Percentiles rank a stretch among this genome's conserved stretches.
Conservation (phyloP, 2,888 invertebrate species). For the Caenorhabditis sulstoni region DNA sequence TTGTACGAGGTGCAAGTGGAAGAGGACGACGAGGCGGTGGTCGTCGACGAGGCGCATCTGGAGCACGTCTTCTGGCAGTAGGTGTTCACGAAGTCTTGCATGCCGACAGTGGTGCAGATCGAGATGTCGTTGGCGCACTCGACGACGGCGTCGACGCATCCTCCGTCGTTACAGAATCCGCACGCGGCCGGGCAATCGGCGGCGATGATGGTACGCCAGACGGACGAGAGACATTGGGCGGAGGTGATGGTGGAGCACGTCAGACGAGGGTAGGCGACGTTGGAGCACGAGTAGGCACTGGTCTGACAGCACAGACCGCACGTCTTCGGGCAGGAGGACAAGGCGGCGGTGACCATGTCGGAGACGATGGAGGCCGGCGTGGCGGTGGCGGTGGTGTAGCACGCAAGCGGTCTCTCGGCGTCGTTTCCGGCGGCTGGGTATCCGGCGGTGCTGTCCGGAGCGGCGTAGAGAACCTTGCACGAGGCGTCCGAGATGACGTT, state of each 20-base stretch:
- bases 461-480: slow-evolving; percentile 40
- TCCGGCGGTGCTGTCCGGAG: slow-evolving; percentile 37
- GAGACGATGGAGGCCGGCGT: slow-evolving; percentile 38
- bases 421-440: slow-evolving; percentile 44
- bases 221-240: slow-evolving; percentile 45
- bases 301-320: slow-evolving; percentile 64
- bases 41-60: slow-evolving; percentile 39
- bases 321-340: slow-evolving; percentile 56
- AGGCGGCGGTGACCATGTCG: slow-evolving; percentile 47
- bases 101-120: slow-evolving; percentile 55
- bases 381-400: slow-evolving; percentile 46
- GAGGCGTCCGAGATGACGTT: slow-evolving; percentile 46
- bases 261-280: slow-evolving; percentile 45
- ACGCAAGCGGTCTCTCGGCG: slow-evolving; percentile 46
- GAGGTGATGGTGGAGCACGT: slow-evolving; percentile 51
- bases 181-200: slow-evolving; percentile 58
- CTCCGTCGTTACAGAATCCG: slow-evolving; percentile 61
- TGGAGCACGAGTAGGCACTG: slow-evolving; percentile 58
- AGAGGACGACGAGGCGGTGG: slow-evolving; percentile 29
- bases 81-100: slow-evolving; percentile 51
- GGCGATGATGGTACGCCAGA: slow-evolving; percentile 61
- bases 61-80: slow-evolving; percentile 69
- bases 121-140: slow-evolving; percentile 60
- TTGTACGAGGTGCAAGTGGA: slow-evolving; percentile 43
- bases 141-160: slow-evolving; percentile 63